phyloP scores from a whole-genome alignment of 2,888 invertebrate species.

The Cheilosia vernalis region DNA sequence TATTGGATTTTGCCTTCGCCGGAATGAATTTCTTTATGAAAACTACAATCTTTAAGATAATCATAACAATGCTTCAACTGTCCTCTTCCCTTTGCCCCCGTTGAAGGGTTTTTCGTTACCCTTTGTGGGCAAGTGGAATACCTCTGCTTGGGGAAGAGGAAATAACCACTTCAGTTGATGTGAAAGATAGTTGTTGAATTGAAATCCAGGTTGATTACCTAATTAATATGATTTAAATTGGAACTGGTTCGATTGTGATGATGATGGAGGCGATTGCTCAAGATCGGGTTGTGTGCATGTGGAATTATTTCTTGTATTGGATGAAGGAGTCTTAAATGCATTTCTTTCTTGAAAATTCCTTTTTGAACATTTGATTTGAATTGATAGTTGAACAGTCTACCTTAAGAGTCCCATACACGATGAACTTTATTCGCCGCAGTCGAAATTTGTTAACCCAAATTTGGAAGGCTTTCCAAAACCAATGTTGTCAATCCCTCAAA shows the following conservation, averaged over 20 bases:
- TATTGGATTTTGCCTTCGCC: slow-evolving; percentile 55
- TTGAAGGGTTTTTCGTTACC: slow-evolving; percentile 1
- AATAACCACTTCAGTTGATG: slow-evolving; percentile 51
- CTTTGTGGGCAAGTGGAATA: slow-evolving; percentile 1
- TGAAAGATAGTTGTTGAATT: neutral
- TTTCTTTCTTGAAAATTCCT: too few species aligned
- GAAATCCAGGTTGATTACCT: slow-evolving; percentile 22
- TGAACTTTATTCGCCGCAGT: too few species aligned
- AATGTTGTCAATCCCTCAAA: too few species aligned
- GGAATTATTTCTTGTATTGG: too few species aligned
- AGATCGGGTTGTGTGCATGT: too few species aligned
- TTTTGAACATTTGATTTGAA: too few species aligned
- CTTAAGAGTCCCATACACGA: too few species aligned
- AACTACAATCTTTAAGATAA: slow-evolving; percentile 48
- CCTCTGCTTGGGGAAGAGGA: slow-evolving; percentile 20
- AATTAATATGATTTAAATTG: neutral
- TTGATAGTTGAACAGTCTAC: too few species aligned
- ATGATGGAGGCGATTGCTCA: too few species aligned
- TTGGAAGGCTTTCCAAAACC: too few species aligned
- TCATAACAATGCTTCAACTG: slow-evolving; percentile 14
- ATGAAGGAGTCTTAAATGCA: too few species aligned
- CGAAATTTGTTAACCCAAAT: too few species aligned
- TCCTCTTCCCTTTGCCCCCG: slow-evolving; percentile 8
- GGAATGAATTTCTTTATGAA: slow-evolving; percentile 52
- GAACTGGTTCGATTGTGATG: neutral